Percentiles rank a stretch among this genome's conserved stretches.
These are phyloP conservation scores for Chrysochloris asiatica DNA, from an alignment of 2,113 vertebrate species.

Conservation along the genomic window DNA sequence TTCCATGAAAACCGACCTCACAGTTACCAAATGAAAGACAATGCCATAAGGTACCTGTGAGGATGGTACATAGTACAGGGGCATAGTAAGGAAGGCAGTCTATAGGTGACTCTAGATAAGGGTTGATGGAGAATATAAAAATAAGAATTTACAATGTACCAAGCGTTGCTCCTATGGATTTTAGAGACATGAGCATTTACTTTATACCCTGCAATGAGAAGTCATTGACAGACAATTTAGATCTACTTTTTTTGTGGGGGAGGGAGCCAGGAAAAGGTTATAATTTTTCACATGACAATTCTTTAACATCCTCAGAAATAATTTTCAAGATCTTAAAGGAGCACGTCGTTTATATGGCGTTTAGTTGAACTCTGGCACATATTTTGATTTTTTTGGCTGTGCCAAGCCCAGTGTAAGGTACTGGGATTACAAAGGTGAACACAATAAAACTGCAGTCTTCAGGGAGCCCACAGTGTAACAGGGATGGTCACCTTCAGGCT, in stretches of 20 bases:
- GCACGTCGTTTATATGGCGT: not conserved
- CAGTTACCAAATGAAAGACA: too few relatives aligned
- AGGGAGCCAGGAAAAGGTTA: not conserved
- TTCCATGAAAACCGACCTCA: too few relatives aligned
- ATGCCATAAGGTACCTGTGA: too few relatives aligned
- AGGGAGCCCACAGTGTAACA: not conserved
- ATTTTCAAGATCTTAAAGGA: not conserved
- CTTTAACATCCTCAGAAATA: not conserved
- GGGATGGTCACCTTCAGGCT: not conserved
- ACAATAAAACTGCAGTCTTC: not conserved
- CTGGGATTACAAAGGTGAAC: not conserved
- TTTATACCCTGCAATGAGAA: not conserved
- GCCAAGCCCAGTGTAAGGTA: not conserved
- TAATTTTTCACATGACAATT: not conserved
- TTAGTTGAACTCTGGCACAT: not conserved
- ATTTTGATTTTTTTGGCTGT: not conserved
- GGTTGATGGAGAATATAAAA: not conserved
- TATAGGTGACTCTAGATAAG: too few relatives aligned
- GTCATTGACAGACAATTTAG: not conserved
- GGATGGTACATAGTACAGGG: too few relatives aligned
- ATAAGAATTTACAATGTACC: not conserved
- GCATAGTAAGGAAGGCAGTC: too few relatives aligned
- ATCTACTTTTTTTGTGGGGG: not conserved
- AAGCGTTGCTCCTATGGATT: not conserved
- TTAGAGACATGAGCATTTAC: not conserved